Evolutionary conservation across 2,888 invertebrate genomes (phyloP).

Genomic region (Loripinus fragilis): DNA sequence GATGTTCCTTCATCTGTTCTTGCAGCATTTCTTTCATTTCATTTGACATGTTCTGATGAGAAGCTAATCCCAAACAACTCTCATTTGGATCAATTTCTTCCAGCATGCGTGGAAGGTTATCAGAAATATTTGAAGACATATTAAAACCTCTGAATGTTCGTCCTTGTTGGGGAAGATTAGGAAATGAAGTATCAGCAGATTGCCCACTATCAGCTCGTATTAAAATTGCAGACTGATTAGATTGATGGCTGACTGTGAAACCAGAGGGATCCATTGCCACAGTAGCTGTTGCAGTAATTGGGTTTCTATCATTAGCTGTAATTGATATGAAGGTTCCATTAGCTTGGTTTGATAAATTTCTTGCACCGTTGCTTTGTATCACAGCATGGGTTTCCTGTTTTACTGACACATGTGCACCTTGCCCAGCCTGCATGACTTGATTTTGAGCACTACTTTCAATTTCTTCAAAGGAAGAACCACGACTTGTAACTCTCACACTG

Average conservation of each 20-base stretch:
- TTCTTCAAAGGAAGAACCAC: slow-evolving; percentile 58
- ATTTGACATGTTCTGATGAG: slow-evolving; percentile 70
- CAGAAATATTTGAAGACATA: slow-evolving; percentile 34
- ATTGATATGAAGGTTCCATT: slow-evolving; percentile 31
- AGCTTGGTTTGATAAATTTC: not conserved
- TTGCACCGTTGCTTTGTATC: not conserved
- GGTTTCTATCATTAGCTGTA: slow-evolving; percentile 35
- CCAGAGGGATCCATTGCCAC: slow-evolving; percentile 35
- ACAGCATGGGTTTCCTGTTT: slow-evolving; percentile 8
- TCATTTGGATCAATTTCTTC: slow-evolving; percentile 70
- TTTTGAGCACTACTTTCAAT: slow-evolving; percentile 3
- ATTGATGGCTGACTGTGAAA: slow-evolving; percentile 23
- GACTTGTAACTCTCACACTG: slow-evolving; percentile 51
- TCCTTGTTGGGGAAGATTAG: slow-evolving; percentile 22
- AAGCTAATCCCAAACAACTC: slow-evolving; percentile 67
- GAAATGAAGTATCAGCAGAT: slow-evolving; percentile 40
- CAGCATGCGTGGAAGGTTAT: slow-evolving; percentile 56
- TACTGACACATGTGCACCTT: not conserved
- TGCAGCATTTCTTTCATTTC: slow-evolving; percentile 71
- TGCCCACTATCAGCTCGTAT: slow-evolving; percentile 56
- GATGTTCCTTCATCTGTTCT: slow-evolving; percentile 61
- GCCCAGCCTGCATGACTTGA: not conserved
- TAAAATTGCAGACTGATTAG: slow-evolving; percentile 44
- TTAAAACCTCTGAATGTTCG: slow-evolving; percentile 6
- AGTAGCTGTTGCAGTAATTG: slow-evolving; percentile 21